Percentiles rank a stretch among this genome's conserved stretches.
phyloP scores from a whole-genome alignment of 2,888 invertebrate species.

The Anoplius nigerrimus region DNA sequence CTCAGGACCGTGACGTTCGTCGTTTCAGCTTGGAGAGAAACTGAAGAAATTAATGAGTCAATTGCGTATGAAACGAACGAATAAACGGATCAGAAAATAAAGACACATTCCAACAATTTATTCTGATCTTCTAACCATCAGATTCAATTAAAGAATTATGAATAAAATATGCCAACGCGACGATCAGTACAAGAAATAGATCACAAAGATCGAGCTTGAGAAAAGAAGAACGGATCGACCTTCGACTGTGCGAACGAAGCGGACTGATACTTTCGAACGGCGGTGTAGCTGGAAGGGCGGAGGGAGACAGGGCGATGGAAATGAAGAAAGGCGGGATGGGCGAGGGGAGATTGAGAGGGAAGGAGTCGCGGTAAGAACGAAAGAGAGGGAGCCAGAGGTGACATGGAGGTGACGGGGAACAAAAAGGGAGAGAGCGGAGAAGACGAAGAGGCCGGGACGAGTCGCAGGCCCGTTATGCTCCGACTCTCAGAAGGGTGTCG shows the following conservation, averaged over 20 bases:
- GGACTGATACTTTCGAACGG: too few species aligned
- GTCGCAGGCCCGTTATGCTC: slow-evolving; percentile 14
- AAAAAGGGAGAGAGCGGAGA: slow-evolving; percentile 26
- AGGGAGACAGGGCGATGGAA: neutral
- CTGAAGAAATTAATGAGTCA: too few species aligned
- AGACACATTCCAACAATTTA: too few species aligned
- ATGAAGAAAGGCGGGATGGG: slow-evolving; percentile 9
- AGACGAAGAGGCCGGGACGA: slow-evolving; percentile 10
- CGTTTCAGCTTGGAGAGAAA: too few species aligned
- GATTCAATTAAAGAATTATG: too few species aligned
- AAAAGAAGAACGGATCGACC: neutral
- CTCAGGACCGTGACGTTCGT: too few species aligned
- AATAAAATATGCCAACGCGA: too few species aligned
- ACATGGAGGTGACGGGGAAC: slow-evolving; percentile 17
- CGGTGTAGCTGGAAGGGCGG: too few species aligned
- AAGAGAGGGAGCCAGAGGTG: neutral
- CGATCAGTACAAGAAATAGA: neutral
- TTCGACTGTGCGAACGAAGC: too few species aligned
- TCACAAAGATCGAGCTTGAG: neutral
- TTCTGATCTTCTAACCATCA: too few species aligned
- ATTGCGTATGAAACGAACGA: too few species aligned
- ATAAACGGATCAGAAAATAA: too few species aligned
- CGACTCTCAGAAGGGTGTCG: slow-evolving; percentile 43
- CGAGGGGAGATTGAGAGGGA: neutral
- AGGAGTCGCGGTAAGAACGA: neutral